These are phyloP conservation scores for Tuta absoluta DNA, from an alignment of 2,888 invertebrate genomes.

Conservation along the genomic window DNA sequence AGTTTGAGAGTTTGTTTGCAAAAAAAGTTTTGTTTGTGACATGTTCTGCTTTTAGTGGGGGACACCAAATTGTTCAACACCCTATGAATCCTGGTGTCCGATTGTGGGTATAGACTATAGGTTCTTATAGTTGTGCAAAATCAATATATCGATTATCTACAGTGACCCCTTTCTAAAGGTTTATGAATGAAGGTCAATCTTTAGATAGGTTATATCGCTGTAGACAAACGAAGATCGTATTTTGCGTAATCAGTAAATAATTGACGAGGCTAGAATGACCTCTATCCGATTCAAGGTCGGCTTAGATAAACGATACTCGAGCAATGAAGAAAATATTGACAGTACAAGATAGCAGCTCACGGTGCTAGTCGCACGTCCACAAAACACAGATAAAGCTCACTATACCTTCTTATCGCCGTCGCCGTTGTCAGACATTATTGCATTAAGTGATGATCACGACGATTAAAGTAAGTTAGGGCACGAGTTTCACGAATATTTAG, in stretches of 20 bases:
- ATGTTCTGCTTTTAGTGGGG: no score
- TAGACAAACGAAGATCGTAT: conserved; percentile 15
- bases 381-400: conserved; percentile 38
- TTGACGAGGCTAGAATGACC: conserved; percentile 49
- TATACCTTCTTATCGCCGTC: conserved; percentile 71
- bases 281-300: conserved; percentile 63
- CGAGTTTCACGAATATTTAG: neutral
- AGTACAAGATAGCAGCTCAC: conserved; percentile 38
- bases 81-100: no score
- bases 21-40: no score
- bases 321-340: conserved; percentile 36
- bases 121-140: conserved; percentile 1
- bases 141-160: neutral
- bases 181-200: neutral
- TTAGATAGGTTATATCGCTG: neutral
- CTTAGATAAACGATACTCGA: conserved; percentile 51
- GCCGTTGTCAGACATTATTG: conserved; percentile 60
- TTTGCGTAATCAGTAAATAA: conserved; percentile 34
- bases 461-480: neutral
- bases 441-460: conserved; percentile 7
- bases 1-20: no score
- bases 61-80: no score
- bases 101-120: neutral
- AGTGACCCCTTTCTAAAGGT: no score
- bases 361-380: neutral